Evolutionary conservation across 2,113 vertebrate species (phyloP).

Genomic region (Chascanopsetta lugubris): DNA sequence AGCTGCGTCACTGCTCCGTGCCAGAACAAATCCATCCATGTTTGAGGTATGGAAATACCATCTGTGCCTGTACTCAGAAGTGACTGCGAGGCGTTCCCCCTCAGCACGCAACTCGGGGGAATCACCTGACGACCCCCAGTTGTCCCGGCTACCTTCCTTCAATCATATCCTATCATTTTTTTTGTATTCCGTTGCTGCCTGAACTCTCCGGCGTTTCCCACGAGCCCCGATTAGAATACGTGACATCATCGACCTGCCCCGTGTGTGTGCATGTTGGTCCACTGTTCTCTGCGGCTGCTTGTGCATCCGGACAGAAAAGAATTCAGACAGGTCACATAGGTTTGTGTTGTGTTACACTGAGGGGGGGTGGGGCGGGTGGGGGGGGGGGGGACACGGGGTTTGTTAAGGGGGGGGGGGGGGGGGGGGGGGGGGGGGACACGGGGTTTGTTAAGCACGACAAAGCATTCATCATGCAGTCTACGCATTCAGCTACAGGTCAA

Average conservation of each 20-base stretch:
- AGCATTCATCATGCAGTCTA: conserved; percentile 33
- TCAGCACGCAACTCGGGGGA: no score
- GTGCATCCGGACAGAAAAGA: conserved; percentile 2
- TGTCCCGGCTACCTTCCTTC: no score
- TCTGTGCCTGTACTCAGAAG: no score
- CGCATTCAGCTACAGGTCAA: conserved; percentile 8
- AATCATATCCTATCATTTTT: no score
- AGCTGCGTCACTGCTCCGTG: neutral
- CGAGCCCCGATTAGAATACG: neutral
- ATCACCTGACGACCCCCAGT: no score
- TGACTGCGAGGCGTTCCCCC: no score
- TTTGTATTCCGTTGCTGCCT: neutral
- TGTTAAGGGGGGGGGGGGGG: no score
- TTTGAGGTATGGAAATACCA: no score
- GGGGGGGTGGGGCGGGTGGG: neutral
- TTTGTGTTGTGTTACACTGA: neutral
- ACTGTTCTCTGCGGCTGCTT: neutral
- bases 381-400: conserved; percentile 5
- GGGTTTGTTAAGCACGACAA: conserved; percentile 9
- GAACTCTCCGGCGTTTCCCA: neutral
- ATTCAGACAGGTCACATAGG: conserved; percentile 2
- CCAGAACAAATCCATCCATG: no score
- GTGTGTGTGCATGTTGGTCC: neutral
- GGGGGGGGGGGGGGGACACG: no score
- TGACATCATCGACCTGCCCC: neutral